Percentiles rank a stretch among this genome's conserved stretches.
These are phyloP conservation scores for Aldrovandia affinis DNA, from an alignment of 2,797 vertebrate genomes.

Conservation along the genomic window DNA sequence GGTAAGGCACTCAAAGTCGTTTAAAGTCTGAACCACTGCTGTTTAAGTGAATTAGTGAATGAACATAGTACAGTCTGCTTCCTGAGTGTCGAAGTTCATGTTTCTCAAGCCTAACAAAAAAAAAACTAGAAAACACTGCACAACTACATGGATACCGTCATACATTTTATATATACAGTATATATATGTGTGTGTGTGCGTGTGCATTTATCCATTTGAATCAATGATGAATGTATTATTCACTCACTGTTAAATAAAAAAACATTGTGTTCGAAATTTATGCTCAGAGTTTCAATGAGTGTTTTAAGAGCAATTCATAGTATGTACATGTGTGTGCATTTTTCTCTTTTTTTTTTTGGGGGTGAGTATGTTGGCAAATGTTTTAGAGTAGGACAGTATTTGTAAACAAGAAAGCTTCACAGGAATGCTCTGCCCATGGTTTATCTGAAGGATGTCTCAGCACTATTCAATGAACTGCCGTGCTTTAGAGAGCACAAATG, in stretches of 20 bases:
- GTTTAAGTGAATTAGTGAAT: background rate
- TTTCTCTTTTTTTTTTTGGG: too few relatives aligned
- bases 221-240: too few relatives aligned
- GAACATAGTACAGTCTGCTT: background rate
- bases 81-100: background rate
- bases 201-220: too few relatives aligned
- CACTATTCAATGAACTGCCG: background rate
- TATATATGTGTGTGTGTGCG: too few relatives aligned
- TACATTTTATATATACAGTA: background rate
- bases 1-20: conserved; percentile 74
- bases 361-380: too few relatives aligned
- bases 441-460: background rate
- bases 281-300: too few relatives aligned
- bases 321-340: too few relatives aligned
- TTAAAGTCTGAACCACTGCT: conserved; percentile 30
- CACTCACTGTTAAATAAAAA: too few relatives aligned
- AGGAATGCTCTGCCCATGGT: background rate
- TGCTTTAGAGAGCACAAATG: conserved; percentile 22
- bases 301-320: too few relatives aligned
- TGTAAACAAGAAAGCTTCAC: too few relatives aligned
- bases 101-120: background rate
- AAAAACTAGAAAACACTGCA: conserved; percentile 7
- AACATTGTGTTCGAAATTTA: too few relatives aligned
- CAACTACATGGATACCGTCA: background rate
- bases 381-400: too few relatives aligned